Conservation (phyloP, 2,888 invertebrate species). For the Zonitis immaculata region DNA sequence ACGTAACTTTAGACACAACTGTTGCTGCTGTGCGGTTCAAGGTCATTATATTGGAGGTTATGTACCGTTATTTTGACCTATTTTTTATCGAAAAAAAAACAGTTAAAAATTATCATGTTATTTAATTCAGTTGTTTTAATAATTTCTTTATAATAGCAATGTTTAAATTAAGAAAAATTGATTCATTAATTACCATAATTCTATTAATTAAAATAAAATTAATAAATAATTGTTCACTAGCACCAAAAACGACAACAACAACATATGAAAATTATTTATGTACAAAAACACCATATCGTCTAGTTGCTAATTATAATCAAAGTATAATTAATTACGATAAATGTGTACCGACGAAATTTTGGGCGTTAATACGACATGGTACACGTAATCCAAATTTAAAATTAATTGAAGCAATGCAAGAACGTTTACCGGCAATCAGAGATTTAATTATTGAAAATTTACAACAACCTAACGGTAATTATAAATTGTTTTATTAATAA, state of each 20-base stretch:
- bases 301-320: conserved; percentile 61
- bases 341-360: conserved; percentile 54
- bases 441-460: conserved; percentile 54
- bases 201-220: no score
- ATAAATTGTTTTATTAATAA: conserved; percentile 3
- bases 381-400: conserved; percentile 65
- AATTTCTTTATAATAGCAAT: no score
- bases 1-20: neutral
- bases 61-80: neutral
- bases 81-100: neutral
- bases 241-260: neutral
- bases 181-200: no score
- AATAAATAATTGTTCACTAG: no score
- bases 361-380: conserved; percentile 74
- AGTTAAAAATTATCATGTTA: neutral
- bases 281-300: conserved; percentile 70
- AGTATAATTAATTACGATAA: conserved; percentile 53
- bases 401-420: conserved; percentile 54
- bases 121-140: neutral
- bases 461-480: conserved; percentile 50
- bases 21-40: neutral
- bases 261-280: conserved; percentile 52
- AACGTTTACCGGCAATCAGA: conserved; percentile 53
- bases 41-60: neutral
- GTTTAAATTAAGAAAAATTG: no score